Percentiles rank a stretch among this genome's conserved stretches.
Conservation (phyloP, 2,113 vertebrate species). For the Tragelaphus scriptus region DNA sequence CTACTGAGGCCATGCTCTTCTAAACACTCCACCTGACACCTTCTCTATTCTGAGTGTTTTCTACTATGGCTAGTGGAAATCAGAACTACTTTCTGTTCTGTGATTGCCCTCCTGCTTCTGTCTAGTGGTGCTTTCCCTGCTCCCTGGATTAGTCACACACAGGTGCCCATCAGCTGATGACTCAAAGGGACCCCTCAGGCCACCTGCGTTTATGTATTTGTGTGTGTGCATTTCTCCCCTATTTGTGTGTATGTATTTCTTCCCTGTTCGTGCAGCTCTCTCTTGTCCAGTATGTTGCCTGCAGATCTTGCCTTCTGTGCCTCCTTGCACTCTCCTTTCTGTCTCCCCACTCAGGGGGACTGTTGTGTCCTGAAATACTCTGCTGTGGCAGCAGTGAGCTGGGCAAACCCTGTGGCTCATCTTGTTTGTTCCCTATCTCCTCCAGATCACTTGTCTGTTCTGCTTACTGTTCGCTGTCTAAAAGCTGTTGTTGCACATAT, state of each 20-base stretch:
- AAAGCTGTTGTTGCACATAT: not conserved
- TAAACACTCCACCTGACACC: not conserved
- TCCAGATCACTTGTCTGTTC: not conserved
- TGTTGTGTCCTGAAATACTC: not conserved
- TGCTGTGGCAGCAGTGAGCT: not conserved
- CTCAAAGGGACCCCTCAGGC: not conserved
- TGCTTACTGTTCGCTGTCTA: not conserved
- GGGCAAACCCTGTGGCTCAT: not conserved
- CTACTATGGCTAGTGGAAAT: not conserved
- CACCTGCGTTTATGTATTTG: not conserved
- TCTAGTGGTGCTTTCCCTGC: not conserved
- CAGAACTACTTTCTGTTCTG: not conserved
- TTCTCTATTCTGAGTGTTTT: not conserved
- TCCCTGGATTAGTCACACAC: not conserved
- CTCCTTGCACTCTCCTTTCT: not conserved
- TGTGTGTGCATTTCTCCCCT: not conserved
- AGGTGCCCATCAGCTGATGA: not conserved
- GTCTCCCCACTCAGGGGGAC: not conserved
- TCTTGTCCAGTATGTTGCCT: not conserved
- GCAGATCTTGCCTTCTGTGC: not conserved
- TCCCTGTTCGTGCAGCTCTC: not conserved
- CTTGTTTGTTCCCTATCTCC: not conserved
- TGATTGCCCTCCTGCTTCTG: not conserved
- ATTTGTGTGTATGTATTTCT: not conserved
- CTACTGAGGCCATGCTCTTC: not conserved